Conservation (phyloP, 2,113 vertebrate species). For the Sphyrna mokarran region DNA sequence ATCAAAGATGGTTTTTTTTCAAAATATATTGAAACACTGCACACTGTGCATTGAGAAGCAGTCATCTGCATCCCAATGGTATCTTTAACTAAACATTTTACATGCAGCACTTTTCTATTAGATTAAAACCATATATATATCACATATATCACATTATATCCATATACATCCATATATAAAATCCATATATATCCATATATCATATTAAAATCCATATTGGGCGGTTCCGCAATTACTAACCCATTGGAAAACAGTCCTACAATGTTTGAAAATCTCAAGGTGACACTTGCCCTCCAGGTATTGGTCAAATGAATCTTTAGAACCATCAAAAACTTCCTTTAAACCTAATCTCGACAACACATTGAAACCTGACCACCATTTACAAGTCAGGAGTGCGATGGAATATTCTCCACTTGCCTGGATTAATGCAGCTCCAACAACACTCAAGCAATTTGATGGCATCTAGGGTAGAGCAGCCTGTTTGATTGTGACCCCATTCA, state of each 20-base stretch:
- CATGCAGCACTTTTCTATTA: neutral
- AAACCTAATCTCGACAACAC: neutral
- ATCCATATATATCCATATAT: no score
- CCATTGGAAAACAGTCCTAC: neutral
- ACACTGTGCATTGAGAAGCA: neutral
- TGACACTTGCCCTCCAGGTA: neutral
- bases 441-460: neutral
- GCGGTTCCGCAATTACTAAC: neutral
- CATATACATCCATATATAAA: no score
- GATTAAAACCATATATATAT: no score
- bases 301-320: neutral
- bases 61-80: neutral
- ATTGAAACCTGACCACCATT: neutral
- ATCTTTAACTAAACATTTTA: neutral
- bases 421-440: neutral
- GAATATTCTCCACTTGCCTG: neutral
- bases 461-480: neutral
- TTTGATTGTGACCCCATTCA: neutral
- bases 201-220: neutral
- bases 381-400: neutral
- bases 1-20: neutral
- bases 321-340: neutral
- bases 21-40: neutral
- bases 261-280: neutral
- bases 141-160: no score